Conservation (phyloP, 2,113 vertebrate species). For the Dendropsophus ebraccatus region DNA sequence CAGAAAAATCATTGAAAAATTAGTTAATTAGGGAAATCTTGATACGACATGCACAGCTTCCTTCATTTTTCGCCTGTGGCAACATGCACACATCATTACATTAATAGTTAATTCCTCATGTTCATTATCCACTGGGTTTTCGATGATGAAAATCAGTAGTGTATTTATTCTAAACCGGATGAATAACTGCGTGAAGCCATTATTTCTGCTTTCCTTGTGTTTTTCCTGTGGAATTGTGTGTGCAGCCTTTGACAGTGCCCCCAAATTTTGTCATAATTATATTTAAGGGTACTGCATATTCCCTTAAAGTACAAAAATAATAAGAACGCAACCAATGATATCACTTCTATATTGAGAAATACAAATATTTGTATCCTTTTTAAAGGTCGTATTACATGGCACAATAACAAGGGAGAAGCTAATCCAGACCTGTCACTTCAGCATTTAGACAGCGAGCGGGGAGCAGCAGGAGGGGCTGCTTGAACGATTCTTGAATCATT, state of each 20-base stretch:
- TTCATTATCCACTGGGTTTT: conserved; percentile 36
- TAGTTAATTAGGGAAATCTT: conserved; percentile 52
- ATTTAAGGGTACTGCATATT: neutral
- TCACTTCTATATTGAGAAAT: neutral
- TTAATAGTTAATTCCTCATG: conserved; percentile 49
- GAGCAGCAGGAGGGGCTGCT: no score
- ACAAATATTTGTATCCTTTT: neutral
- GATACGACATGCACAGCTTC: conserved; percentile 51
- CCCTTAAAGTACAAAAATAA: neutral
- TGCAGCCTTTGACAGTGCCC: neutral
- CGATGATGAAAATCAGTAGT: conserved; percentile 23
- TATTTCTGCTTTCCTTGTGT: conserved; percentile 36
- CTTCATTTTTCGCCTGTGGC: conserved; percentile 39
- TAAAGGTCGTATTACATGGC: no score
- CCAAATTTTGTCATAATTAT: neutral
- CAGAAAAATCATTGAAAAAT: conserved; percentile 44
- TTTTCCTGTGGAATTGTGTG: conserved; percentile 8
- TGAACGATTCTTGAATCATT: no score
- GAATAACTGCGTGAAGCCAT: conserved; percentile 38
- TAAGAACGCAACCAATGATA: neutral
- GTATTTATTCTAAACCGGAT: conserved; percentile 33
- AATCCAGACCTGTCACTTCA: no score
- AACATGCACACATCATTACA: conserved; percentile 41
- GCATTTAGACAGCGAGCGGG: no score
- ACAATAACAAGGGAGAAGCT: no score